phyloP scores from a whole-genome alignment of 2,888 invertebrate species.

The Cataglyphis rosenhaueri region DNA sequence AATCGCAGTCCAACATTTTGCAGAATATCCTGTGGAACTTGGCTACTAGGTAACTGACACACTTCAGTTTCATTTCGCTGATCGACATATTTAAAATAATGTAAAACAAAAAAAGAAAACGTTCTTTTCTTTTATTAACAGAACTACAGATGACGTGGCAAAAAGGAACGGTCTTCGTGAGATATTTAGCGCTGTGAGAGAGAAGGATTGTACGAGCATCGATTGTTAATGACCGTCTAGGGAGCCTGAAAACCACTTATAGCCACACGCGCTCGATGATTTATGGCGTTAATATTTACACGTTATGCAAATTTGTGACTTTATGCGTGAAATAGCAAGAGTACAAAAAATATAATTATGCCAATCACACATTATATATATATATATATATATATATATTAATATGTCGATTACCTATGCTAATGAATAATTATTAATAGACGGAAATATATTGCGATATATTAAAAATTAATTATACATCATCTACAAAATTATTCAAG shows the following conservation, averaged over 20 bases:
- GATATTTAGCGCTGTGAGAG: conserved; percentile 82
- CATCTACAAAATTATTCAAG: not conserved
- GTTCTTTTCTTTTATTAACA: conserved; percentile 57
- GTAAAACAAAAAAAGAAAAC: not conserved
- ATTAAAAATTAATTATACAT: not conserved
- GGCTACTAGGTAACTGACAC: conserved; percentile 71
- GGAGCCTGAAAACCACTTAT: not conserved
- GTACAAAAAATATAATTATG: conserved; percentile 16
- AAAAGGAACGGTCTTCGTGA: conserved; percentile 80
- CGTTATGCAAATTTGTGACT: conserved; percentile 33
- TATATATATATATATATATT: not conserved
- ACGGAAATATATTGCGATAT: not conserved
- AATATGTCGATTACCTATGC: not conserved
- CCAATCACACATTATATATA: not conserved
- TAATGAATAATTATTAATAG: not conserved
- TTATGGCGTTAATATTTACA: conserved; percentile 31
- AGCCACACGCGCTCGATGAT: not conserved
- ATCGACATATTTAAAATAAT: conserved; percentile 5
- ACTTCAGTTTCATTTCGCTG: not conserved
- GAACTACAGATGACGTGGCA: conserved; percentile 79
- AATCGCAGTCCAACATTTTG: conserved; percentile 72
- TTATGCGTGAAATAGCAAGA: conserved; percentile 9
- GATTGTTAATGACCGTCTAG: conserved; percentile 70
- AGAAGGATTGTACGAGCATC: conserved; percentile 80
- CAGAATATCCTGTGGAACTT: conserved; percentile 78